These are phyloP conservation scores for Centruroides sculpturatus DNA, from an alignment of 1,140 invertebrate species.

Conservation along the genomic window DNA sequence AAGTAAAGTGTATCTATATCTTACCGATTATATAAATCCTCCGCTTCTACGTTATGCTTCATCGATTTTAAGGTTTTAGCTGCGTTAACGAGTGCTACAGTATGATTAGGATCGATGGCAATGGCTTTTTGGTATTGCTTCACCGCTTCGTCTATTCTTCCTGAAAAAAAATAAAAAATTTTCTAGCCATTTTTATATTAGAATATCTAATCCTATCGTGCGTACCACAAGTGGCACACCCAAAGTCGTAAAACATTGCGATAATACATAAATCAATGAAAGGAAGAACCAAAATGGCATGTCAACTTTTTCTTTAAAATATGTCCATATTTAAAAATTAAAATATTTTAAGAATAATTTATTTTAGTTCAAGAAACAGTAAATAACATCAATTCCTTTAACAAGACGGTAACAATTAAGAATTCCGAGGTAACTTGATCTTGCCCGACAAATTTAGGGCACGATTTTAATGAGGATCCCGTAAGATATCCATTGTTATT, in stretches of 20 bases:
- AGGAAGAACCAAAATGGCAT: too few species aligned
- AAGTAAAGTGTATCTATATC: too few species aligned
- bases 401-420: too few species aligned
- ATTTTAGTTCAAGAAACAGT: too few species aligned
- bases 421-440: too few species aligned
- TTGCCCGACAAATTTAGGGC: too few species aligned
- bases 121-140: constrained; percentile 26
- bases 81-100: constrained; percentile 25
- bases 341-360: too few species aligned
- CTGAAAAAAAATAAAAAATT: constrained; percentile 15
- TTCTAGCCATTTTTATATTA: background rate
- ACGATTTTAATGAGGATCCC: too few species aligned
- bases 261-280: background rate
- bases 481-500: too few species aligned
- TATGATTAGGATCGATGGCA: constrained; percentile 23
- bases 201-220: background rate
- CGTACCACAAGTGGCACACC: background rate
- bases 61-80: constrained; percentile 22
- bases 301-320: too few species aligned
- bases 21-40: constrained; percentile 25
- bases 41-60: constrained; percentile 22
- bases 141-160: constrained; percentile 24
- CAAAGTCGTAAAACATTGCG: background rate
- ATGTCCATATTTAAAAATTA: too few species aligned
- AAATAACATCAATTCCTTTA: too few species aligned